Evolutionary conservation across 2,888 invertebrate genomes (phyloP), one percentile per base, ranked within the genome.

Genomic region (Eudasyphora cyanicolor): DNA sequence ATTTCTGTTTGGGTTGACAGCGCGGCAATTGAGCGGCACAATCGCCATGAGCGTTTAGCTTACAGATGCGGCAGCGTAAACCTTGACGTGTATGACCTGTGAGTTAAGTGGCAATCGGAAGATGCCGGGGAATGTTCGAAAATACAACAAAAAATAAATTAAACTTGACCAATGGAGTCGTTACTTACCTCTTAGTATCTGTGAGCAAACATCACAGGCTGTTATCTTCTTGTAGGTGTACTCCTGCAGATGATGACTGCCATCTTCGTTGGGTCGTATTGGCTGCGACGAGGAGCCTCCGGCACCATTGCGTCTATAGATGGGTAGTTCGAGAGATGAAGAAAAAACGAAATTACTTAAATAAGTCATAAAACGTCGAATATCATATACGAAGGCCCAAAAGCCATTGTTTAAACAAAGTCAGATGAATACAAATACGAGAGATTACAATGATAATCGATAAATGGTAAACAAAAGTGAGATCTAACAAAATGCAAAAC

Each of bases 161-260:
- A 49, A 0, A 7, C 45, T 60, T 32, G 8, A 32, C n/a, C n/a
- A n/a, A n/a, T n/a, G n/a, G n/a, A n/a, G n/a, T n/a, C n/a, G n/a
- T n/a, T 67, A 87, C 82, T 93, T 93, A 97, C 97, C 97, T 94
- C 98, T 94, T 78, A 98, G 94, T 76, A 98, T 97, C 93, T 98
- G 97, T 83, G 97, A 97, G 93, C 98, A 98, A 87, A 97, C 95
- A 92, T 98, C 98, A 92, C 98, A 98, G 32, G 98, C 97, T 62
- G 98, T 98, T 88, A 98, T 98, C 93, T 98, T 98, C 93, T 98
- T 97, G 93, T 98, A 98, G 38, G 98, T 98, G 92, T 98, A 97
- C 92, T 98, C 98, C 92, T 97, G 97, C 93, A 98, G 96, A 91
- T 96, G 95, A 92, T 98, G 98, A 85, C 91, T 92, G 86, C 92